Percentiles rank a stretch among this genome's conserved stretches.
These are phyloP conservation scores for Ceyx cyanopectus DNA, from an alignment of 2,113 vertebrate genomes.

Conservation along the genomic window DNA sequence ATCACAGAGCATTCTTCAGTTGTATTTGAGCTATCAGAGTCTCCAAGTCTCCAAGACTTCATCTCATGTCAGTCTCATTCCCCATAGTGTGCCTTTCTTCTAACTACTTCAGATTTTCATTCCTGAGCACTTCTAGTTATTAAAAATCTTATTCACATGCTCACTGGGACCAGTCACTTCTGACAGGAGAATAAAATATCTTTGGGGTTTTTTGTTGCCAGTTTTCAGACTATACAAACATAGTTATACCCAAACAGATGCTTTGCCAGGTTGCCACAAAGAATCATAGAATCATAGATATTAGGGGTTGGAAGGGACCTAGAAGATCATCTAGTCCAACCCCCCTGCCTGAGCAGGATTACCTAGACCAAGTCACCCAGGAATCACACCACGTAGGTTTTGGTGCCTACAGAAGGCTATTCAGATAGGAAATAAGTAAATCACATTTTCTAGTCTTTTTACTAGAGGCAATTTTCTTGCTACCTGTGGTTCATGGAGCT, in stretches of 20 bases:
- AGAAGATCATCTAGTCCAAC: no score
- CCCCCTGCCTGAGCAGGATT: no score
- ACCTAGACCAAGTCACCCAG: no score
- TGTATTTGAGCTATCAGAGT: neutral
- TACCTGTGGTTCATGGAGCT: neutral
- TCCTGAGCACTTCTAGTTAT: neutral
- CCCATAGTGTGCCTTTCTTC: neutral
- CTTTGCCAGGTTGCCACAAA: neutral
- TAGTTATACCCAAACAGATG: neutral
- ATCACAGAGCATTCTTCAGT: neutral
- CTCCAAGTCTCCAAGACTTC: neutral
- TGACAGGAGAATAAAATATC: neutral
- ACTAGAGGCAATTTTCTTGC: neutral
- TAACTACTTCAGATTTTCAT: neutral
- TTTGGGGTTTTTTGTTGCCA: neutral
- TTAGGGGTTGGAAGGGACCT: no score
- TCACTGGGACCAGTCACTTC: neutral
- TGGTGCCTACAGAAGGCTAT: neutral
- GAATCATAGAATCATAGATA: neutral
- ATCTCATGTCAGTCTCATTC: neutral
- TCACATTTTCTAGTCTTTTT: neutral
- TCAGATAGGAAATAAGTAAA: neutral
- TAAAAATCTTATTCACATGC: neutral
- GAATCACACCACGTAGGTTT: neutral
- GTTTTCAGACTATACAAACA: neutral